Percentiles rank a stretch among this genome's conserved stretches.
Conservation (phyloP, 2,888 invertebrate genomes). For the Melitaea athalia region DNA sequence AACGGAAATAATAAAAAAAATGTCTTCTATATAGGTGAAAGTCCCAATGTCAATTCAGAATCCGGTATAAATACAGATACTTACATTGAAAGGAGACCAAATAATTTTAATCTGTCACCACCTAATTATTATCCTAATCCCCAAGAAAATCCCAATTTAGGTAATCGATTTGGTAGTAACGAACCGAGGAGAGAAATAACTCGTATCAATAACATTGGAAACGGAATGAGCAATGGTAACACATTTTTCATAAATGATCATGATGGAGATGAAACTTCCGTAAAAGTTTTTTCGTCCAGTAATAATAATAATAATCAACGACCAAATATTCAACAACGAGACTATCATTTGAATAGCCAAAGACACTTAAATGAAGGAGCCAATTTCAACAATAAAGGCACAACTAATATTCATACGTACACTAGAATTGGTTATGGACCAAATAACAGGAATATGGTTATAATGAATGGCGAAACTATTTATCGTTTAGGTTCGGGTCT, state of each 20-base stretch:
- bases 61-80: neutral
- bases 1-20: neutral
- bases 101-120: neutral
- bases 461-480: constrained; percentile 17
- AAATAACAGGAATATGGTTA: constrained; percentile 19
- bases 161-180: neutral
- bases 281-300: neutral
- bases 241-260: constrained; percentile 6
- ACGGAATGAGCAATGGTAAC: constrained; percentile 20
- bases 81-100: neutral
- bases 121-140: neutral
- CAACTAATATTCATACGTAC: neutral
- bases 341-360: neutral
- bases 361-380: too few relatives aligned
- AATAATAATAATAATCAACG: neutral
- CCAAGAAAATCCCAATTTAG: neutral
- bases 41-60: neutral
- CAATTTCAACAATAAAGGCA: too few relatives aligned
- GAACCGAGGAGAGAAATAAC: neutral
- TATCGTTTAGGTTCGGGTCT: neutral
- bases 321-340: neutral
- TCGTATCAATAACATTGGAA: constrained; percentile 19
- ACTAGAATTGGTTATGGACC: constrained; percentile 21
- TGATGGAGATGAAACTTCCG: neutral
- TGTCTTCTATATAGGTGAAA: neutral